Evolutionary conservation across 1,140 invertebrate genomes (phyloP).

Genomic region (Pogonomyrmex californicus): DNA sequence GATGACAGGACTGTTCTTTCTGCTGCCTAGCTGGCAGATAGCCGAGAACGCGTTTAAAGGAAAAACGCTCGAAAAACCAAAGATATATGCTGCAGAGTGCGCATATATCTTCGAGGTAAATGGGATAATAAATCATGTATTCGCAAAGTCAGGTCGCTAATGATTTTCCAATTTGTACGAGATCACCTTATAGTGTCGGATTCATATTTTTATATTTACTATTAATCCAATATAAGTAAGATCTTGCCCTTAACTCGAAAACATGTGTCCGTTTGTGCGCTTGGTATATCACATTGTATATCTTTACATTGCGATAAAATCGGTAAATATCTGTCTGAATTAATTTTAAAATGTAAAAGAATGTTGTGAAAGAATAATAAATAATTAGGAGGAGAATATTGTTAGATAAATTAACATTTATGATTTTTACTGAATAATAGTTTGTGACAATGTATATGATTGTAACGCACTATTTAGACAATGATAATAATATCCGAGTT

Average conservation of each 20-base stretch:
- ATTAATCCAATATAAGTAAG: neutral
- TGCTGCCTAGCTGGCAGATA: neutral
- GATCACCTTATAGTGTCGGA: too few species aligned
- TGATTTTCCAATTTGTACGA: neutral
- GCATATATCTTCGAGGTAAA: neutral
- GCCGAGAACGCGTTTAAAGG: neutral
- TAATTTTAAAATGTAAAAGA: neutral
- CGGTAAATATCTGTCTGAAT: neutral
- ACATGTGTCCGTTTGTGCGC: neutral
- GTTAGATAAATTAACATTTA: neutral
- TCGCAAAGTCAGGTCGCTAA: neutral
- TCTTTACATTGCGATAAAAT: neutral
- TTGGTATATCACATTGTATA: neutral
- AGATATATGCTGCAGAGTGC: neutral
- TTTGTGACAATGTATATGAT: neutral
- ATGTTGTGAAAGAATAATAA: neutral
- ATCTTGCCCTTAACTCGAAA: neutral
- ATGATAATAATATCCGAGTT: neutral
- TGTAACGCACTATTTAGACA: neutral
- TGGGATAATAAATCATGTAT: neutral
- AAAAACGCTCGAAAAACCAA: neutral
- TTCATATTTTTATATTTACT: neutral
- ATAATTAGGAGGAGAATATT: neutral
- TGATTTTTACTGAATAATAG: neutral
- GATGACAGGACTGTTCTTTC: constrained; percentile 17